Evolutionary conservation across 2,113 vertebrate genomes (phyloP).

Genomic region (Lathamus discolor): DNA sequence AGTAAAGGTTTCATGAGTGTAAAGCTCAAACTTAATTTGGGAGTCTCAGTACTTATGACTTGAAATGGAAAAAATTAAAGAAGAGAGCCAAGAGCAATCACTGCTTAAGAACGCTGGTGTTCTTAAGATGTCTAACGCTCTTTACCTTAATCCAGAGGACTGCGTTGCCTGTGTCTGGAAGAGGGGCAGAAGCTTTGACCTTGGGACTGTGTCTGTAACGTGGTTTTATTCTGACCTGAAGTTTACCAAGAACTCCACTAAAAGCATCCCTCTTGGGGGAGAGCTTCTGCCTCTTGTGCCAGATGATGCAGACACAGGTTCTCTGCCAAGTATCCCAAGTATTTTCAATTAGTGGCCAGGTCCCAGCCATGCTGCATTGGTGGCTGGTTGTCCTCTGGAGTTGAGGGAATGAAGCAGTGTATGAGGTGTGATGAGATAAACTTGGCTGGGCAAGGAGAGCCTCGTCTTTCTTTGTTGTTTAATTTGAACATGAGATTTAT

Average conservation of each 20-base stretch:
- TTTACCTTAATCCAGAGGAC: background rate
- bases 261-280: background rate
- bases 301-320: background rate
- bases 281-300: background rate
- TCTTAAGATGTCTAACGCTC: background rate
- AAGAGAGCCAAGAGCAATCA: background rate
- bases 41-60: background rate
- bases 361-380: background rate
- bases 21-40: background rate
- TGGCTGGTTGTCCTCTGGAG: background rate
- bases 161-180: background rate
- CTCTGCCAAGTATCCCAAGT: background rate
- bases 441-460: background rate
- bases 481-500: no score
- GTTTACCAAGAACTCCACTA: background rate
- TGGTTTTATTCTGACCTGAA: background rate
- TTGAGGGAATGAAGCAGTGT: background rate
- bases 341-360: background rate
- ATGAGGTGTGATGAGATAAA: background rate
- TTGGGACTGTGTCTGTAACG: background rate
- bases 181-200: background rate
- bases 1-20: background rate
- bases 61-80: background rate
- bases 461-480: background rate
- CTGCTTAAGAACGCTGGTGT: no score